These are phyloP conservation scores for Lepus townsendii DNA, from an alignment of 2,797 vertebrate species.

Conservation along the genomic window DNA sequence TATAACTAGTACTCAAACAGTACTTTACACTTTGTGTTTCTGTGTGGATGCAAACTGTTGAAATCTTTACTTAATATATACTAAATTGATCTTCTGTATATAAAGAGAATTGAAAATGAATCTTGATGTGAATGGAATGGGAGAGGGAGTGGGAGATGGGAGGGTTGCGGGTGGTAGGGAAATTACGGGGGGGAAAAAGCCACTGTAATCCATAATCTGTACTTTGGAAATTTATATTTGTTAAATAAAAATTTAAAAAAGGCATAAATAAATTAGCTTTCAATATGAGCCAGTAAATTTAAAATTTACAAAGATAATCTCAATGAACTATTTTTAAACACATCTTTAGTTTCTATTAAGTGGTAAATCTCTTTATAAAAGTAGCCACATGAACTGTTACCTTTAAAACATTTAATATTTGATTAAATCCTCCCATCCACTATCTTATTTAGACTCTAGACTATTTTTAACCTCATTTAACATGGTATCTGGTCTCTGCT, in stretches of 20 bases:
- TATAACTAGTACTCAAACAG: too few species aligned
- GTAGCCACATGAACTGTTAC: not conserved
- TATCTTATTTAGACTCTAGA: not conserved
- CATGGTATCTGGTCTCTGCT: not conserved
- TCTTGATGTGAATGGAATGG: too few species aligned
- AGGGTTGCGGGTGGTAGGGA: too few species aligned
- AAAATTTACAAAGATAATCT: conserved; percentile 45
- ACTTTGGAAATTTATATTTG: too few species aligned
- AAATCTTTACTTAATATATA: too few species aligned
- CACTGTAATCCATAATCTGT: too few species aligned
- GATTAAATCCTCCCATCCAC: not conserved
- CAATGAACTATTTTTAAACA: not conserved
- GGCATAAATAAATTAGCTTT: conserved; percentile 28
- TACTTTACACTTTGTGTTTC: too few species aligned
- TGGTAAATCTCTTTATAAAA: not conserved
- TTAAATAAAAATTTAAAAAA: not conserved
- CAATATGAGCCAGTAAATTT: not conserved
- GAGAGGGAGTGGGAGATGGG: too few species aligned
- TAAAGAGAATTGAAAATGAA: too few species aligned
- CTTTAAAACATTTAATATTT: conserved; percentile 31
- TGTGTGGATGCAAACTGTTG: too few species aligned
- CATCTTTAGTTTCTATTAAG: conserved; percentile 14
- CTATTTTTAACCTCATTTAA: conserved; percentile 23
- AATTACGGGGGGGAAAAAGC: too few species aligned
- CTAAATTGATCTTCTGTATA: too few species aligned